Percentiles rank a stretch among this genome's conserved stretches.
phyloP scores from a whole-genome alignment of 2,113 vertebrate species.

The Proterorhinus semilunaris region DNA sequence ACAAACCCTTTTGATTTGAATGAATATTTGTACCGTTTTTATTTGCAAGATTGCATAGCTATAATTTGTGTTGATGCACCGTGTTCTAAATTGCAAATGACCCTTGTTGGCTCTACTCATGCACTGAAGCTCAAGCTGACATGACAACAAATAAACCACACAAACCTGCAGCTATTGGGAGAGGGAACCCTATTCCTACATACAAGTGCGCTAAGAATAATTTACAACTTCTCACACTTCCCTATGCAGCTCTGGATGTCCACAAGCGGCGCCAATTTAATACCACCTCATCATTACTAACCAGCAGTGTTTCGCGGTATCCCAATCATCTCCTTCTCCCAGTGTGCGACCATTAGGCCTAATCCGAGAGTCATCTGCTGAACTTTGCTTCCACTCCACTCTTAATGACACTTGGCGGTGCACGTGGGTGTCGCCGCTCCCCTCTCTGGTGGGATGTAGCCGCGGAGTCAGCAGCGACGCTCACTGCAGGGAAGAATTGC shows the following conservation, averaged over 20 bases:
- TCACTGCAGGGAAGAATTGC: slow-evolving; percentile 38
- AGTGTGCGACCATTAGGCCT: slow-evolving; percentile 45
- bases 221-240: slow-evolving; percentile 28
- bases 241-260: slow-evolving; percentile 4
- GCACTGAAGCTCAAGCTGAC: too few species aligned
- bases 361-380: slow-evolving; percentile 47
- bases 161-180: too few species aligned
- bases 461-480: slow-evolving; percentile 12
- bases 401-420: slow-evolving; percentile 52
- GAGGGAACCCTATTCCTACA: background rate
- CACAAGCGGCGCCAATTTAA: slow-evolving; percentile 35
- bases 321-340: slow-evolving; percentile 34
- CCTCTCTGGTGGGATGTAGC: slow-evolving; percentile 24
- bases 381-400: slow-evolving; percentile 57
- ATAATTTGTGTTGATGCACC: too few species aligned
- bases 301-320: slow-evolving; percentile 12
- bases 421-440: slow-evolving; percentile 39
- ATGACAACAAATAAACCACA: too few species aligned
- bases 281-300: slow-evolving; percentile 36
- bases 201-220: slow-evolving; percentile 8
- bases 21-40: too few species aligned
- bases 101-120: too few species aligned
- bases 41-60: too few species aligned
- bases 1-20: too few species aligned
- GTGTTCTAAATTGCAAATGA: too few species aligned